A percentile compares a stretch with the other conserved stretches of the same genome.
These are phyloP conservation scores for Arctopsyche grandis DNA, from an alignment of 1,140 invertebrate species.

Conservation along the genomic window DNA sequence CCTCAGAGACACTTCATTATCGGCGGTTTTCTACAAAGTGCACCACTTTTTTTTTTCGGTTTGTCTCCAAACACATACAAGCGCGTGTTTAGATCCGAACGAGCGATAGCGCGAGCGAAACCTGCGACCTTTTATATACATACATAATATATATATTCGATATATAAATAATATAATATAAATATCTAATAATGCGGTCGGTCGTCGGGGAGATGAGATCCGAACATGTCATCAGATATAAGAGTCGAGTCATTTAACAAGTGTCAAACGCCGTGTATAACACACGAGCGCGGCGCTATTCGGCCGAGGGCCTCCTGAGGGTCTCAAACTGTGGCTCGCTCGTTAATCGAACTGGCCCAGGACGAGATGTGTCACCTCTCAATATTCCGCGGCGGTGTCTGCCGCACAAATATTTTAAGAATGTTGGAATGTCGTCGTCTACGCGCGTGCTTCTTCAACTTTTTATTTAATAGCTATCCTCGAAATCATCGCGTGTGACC, in stretches of 20 bases:
- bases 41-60: background rate
- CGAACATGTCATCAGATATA: conserved; percentile 53
- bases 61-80: background rate
- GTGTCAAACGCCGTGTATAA: conserved; percentile 51
- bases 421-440: conserved; percentile 44
- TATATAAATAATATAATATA: background rate
- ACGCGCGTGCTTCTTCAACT: conserved; percentile 34
- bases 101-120: background rate
- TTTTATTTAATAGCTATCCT: background rate
- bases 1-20: conserved; percentile 1
- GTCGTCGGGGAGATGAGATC: conserved; percentile 27
- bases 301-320: background rate
- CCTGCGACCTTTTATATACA: background rate
- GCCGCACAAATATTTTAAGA: conserved; percentile 48
- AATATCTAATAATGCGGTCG: conserved; percentile 22
- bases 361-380: conserved; percentile 44
- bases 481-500: too few relatives aligned
- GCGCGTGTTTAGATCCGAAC: conserved; percentile 8
- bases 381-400: conserved; percentile 35
- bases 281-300: conserved; percentile 19
- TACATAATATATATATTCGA: too few relatives aligned
- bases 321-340: conserved; percentile 5
- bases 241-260: conserved; percentile 48
- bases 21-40: conserved; percentile 6
- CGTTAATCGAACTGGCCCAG: conserved; percentile 31